Evolutionary conservation across 35 echinoderm and acorn worm species (phyloP), one percentile per base, ranked within the genome.

Genomic region (Lytechinus variegatus): DNA sequence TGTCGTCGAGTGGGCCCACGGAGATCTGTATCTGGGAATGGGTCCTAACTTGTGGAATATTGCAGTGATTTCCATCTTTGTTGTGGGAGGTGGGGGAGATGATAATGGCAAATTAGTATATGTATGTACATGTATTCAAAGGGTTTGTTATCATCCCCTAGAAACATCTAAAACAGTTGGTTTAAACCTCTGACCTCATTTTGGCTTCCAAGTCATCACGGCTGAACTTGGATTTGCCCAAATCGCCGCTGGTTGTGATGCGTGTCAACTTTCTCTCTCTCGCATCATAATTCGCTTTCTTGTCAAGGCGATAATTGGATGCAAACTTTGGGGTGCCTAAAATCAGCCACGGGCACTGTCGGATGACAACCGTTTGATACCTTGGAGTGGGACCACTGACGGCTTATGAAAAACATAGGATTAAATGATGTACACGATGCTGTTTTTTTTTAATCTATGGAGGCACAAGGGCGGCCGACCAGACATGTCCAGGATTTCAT

Each of bases 271-370:
- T 79, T 79, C 66, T n/a, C 1, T 2, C 66, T 24, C 66, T 79
- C 14, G n/a, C 21, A 79, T 79, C 66, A 44, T n/a, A n/a, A n/a
- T 44, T 44, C 33, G 33, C 33, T 44, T 44, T 24, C 66, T 79
- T 79, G 66, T 24, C 66, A 79, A 79, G 66, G 16, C 66, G 66
- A 79, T 79, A 79, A 79, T 79, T 79, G 66, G 66, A 79, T 79
- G 5, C 66, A n/a, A 79, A 24, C 16, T 19, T 79, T 79, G 66
- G 66, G 66, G 12, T 60, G 33, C 4, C 66, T 79, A 5, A 79
- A 79, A 19, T 6, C 2, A 24, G 66, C 66, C n/a, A n/a, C 66
- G 66, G 66, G 66, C 66, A 24, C 66, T n/a, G 8, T 79, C 21
- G 66, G 66, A 79, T 79, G 66, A 79, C 66, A 79, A 79, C 16